Conservation (phyloP, 2,888 invertebrate genomes). For the Agrilus cyanescens region DNA sequence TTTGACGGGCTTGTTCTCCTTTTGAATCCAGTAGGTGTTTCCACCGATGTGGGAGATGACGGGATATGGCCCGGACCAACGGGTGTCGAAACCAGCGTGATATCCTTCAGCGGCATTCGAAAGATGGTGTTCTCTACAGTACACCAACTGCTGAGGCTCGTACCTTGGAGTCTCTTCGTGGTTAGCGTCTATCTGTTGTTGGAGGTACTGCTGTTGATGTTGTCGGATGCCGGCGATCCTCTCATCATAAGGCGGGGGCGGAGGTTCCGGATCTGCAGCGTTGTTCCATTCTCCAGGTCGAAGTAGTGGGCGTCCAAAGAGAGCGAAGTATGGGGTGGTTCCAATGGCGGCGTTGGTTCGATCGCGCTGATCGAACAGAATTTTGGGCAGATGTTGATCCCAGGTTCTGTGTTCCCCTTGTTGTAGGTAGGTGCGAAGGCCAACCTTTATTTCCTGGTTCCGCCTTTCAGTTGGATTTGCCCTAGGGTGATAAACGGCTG, state of each 20-base stretch:
- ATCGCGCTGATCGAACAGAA: background rate
- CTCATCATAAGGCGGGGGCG: no score
- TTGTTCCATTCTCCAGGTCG: slow-evolving; percentile 1
- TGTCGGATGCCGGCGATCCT: no score
- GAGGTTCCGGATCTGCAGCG: no score
- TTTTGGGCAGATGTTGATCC: background rate
- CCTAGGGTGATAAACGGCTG: background rate
- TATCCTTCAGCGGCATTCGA: background rate
- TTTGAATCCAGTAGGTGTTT: slow-evolving; percentile 1
- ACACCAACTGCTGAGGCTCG: background rate
- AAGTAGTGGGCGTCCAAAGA: no score
- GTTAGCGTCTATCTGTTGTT: no score
- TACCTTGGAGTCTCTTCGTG: background rate
- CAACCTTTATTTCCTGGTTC: background rate
- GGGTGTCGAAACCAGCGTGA: background rate
- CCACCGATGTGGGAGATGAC: background rate
- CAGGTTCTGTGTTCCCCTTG: background rate
- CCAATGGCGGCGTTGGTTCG: background rate
- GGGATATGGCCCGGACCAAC: background rate
- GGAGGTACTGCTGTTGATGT: no score
- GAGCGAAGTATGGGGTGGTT: background rate
- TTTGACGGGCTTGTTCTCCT: background rate
- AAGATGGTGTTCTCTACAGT: background rate
- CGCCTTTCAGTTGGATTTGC: background rate
- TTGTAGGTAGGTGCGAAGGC: background rate